Evolutionary conservation across 1,140 invertebrate genomes (phyloP), one percentile per base, ranked within the genome.

Genomic region (Leptinotarsa texana): DNA sequence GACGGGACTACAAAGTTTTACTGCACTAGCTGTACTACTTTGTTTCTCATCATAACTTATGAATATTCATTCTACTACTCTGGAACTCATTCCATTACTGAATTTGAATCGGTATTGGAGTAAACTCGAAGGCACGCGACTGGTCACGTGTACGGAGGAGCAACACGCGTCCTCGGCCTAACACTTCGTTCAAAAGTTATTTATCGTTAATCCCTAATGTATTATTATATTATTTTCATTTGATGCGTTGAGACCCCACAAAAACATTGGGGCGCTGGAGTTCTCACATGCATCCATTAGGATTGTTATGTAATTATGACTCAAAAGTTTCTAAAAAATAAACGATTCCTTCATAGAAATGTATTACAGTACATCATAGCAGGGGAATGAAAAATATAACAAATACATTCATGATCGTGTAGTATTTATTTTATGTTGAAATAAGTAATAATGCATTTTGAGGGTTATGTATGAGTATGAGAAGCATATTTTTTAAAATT

Each of bases 151-250:
- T 73, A 17, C 49, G 71, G 71, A 73, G 21, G 62, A 22, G 61
- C 27, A 47, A 65, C 71, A 73, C 71, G 71, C 13, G 71, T 66
- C 24, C 71, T 18, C 71, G 42, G 71, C 71, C 71, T 65, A 73
- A 73, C 71, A 73, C 71, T 73, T 73, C 71, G 27, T 73, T 73
- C 61, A 73, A 73, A 73, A 65, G 27, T 73, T 73, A 73, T 73
- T 73, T 73, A 73, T 73, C 33, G 22, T 63, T 65, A 73, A 73
- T 73, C 71, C 61, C 33, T 48, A 73, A 70, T 70, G 47, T 70
- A 70, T 70, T 70, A 70, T 42, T 21, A 57, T 70, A 48, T 70
- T 70, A 70, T 51, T 70, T 70, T 70, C 21, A 57, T 70, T 70
- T 33, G 24, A 61, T 57, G 69, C 13, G 21, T 69, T 47, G 70